Percentiles rank a stretch among this genome's conserved stretches.
Evolutionary conservation across 30 jellyfish, hydroid and myxozoan genomes (phyloP).

Genomic region (Nemopilema nomurai): DNA sequence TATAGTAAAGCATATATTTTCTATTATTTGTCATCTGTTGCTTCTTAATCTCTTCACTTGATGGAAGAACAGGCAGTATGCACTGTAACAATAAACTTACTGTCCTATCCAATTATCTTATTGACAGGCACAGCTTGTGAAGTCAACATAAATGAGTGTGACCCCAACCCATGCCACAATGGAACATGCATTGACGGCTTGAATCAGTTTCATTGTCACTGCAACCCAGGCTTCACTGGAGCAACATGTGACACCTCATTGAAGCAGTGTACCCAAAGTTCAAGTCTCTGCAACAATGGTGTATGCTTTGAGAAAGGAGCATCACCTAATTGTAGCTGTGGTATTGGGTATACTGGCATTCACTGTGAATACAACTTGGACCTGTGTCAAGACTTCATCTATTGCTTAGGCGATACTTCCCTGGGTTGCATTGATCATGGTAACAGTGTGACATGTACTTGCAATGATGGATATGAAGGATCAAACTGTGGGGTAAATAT

Average conservation of each 20-base stretch:
- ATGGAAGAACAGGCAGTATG: no score
- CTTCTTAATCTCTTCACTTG: no score
- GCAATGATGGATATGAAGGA: conserved; percentile 83
- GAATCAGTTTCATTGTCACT: conserved; percentile 58
- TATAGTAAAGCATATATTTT: no score
- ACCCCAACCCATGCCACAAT: conserved; percentile 65
- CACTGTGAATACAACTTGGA: conserved; percentile 76
- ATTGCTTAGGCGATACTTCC: conserved; percentile 68
- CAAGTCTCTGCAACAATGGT: conserved; percentile 27
- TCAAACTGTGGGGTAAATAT: conserved; percentile 83
- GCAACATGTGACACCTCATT: conserved; percentile 49
- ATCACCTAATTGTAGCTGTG: conserved; percentile 83
- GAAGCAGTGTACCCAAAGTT: conserved; percentile 38
- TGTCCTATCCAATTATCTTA: not conserved
- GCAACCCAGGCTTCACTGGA: conserved; percentile 81
- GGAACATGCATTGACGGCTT: conserved; percentile 85
- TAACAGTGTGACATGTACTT: conserved; percentile 69
- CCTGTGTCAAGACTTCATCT: conserved; percentile 68
- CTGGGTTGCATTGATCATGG: conserved; percentile 91
- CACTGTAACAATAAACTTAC: not conserved
- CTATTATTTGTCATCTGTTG: no score
- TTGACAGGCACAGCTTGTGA: conserved; percentile 68
- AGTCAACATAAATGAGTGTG: conserved; percentile 65
- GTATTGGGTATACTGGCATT: conserved; percentile 83
- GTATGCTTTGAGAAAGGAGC: conserved; percentile 26